Evolutionary conservation across 2,888 invertebrate species (phyloP).

Genomic region (Trichopria drosophilae): DNA sequence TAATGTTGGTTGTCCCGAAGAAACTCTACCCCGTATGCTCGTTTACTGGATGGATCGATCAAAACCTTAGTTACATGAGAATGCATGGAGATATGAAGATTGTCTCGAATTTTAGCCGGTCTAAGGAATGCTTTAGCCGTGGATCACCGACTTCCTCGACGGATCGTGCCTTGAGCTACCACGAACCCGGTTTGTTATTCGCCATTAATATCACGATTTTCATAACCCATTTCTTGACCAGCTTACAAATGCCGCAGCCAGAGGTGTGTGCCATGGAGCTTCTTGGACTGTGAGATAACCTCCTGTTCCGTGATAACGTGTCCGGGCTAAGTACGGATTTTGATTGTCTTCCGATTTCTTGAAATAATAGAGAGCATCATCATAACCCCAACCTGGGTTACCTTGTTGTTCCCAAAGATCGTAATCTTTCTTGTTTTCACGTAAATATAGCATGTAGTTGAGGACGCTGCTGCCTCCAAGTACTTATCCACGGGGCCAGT

Average conservation of each 20-base stretch:
- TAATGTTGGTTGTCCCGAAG: constrained; percentile 72
- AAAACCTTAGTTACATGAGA: constrained; percentile 70
- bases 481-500: constrained; percentile 91
- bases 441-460: constrained; percentile 88
- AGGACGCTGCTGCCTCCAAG: constrained; percentile 87
- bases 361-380: constrained; percentile 79
- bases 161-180: constrained; percentile 81
- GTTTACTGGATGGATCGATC: constrained; percentile 64
- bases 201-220: constrained; percentile 85
- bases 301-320: constrained; percentile 78
- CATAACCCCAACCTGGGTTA: constrained; percentile 85
- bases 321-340: constrained; percentile 79
- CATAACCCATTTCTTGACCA: constrained; percentile 81
- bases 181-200: constrained; percentile 85
- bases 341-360: constrained; percentile 90
- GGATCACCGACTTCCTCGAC: constrained; percentile 83
- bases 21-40: constrained; percentile 83
- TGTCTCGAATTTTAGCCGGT: constrained; percentile 77
- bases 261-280: constrained; percentile 83
- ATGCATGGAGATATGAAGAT: constrained; percentile 82
- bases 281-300: constrained; percentile 84
- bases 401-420: constrained; percentile 86
- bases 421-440: constrained; percentile 88
- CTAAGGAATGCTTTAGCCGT: constrained; percentile 86
- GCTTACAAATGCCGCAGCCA: constrained; percentile 82